Percentiles rank a stretch among this genome's conserved stretches.
Conservation (phyloP, 2,888 invertebrate genomes). For the Leptopilina myrica region DNA sequence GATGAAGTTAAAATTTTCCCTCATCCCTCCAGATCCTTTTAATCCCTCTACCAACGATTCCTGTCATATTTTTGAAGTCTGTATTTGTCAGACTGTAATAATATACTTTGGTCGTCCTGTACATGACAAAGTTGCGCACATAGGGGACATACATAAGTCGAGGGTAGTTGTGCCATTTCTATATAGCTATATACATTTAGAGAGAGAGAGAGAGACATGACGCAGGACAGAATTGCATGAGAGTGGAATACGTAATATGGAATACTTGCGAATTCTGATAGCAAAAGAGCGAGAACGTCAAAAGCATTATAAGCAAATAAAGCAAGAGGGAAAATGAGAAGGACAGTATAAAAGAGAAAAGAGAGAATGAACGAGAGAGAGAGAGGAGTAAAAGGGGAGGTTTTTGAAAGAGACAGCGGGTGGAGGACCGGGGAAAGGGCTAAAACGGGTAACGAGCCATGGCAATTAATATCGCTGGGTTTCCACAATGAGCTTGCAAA, state of each 20-base stretch:
- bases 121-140: slow-evolving; percentile 45
- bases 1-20: too few relatives aligned
- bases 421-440: slow-evolving; percentile 53
- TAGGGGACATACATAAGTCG: slow-evolving; percentile 60
- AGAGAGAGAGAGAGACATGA: neutral
- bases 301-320: slow-evolving; percentile 51
- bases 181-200: slow-evolving; percentile 45
- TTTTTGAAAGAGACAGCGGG: slow-evolving; percentile 52
- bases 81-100: slow-evolving; percentile 70
- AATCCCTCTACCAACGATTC: slow-evolving; percentile 27
- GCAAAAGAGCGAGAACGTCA: slow-evolving; percentile 45
- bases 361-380: slow-evolving; percentile 58
- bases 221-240: slow-evolving; percentile 69
- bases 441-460: slow-evolving; percentile 74
- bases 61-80: slow-evolving; percentile 61
- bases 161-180: slow-evolving; percentile 63
- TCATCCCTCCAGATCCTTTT: too few relatives aligned
- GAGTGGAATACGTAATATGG: slow-evolving; percentile 74
- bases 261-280: slow-evolving; percentile 61
- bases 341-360: slow-evolving; percentile 52
- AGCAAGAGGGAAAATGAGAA: slow-evolving; percentile 53
- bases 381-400: slow-evolving; percentile 51
- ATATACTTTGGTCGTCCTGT: slow-evolving; percentile 61
- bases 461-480: slow-evolving; percentile 77
- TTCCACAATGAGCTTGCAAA: slow-evolving; percentile 77